Conservation (phyloP, 2,113 vertebrate species). For the Dicaeum eximium region DNA sequence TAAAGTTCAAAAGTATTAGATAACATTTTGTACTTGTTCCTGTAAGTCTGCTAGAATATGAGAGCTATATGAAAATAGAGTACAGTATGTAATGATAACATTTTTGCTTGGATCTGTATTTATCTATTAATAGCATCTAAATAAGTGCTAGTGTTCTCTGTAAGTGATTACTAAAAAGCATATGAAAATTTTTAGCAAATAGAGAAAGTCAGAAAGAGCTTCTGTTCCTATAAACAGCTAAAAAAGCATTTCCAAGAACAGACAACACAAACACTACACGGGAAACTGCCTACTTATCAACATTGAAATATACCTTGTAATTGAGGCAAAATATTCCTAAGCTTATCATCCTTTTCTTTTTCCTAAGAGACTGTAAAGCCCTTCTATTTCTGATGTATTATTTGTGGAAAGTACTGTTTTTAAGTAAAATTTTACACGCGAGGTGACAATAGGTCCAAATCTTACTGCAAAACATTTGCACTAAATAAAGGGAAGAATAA, state of each 20-base stretch:
- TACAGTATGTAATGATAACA: neutral
- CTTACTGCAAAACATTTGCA: neutral
- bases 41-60: neutral
- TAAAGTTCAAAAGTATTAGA: neutral
- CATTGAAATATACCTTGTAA: neutral
- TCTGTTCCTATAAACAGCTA: neutral
- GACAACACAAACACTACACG: neutral
- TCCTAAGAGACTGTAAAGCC: neutral
- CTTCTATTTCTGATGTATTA: neutral
- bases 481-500: neutral
- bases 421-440: neutral
- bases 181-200: neutral
- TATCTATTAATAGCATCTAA: neutral
- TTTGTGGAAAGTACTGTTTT: conserved; percentile 9
- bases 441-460: neutral
- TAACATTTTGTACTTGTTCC: neutral
- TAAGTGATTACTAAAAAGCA: neutral
- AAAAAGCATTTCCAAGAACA: neutral
- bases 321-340: neutral
- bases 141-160: neutral
- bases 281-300: neutral
- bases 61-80: neutral
- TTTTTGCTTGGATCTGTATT: neutral
- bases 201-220: neutral
- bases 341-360: neutral